Evolutionary conservation across 1,140 invertebrate genomes (phyloP).

Genomic region (Amphibalanus amphitrite): DNA sequence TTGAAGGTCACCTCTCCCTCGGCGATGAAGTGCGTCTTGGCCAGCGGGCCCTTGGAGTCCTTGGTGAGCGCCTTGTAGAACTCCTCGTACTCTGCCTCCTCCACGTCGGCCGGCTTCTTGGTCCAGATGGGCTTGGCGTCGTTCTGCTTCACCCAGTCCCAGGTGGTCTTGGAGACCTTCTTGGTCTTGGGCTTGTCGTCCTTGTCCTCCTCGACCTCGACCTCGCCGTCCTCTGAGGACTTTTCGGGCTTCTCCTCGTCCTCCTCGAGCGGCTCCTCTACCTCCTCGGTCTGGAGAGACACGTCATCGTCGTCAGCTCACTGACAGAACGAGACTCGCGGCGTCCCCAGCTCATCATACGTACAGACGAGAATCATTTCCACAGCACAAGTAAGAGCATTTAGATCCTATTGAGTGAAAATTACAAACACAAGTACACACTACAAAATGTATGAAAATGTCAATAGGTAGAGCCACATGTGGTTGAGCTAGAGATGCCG

Average conservation of each 20-base stretch:
- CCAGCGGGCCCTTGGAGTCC: constrained; percentile 66
- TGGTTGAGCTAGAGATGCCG: too few species aligned
- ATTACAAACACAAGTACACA: too few species aligned
- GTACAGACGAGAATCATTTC: too few species aligned
- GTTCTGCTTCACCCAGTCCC: constrained; percentile 96
- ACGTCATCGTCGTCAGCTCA: too few species aligned
- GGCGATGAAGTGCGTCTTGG: constrained; percentile 87
- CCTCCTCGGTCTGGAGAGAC: constrained; percentile 66
- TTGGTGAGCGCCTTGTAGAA: constrained; percentile 92
- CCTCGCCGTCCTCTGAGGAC: constrained; percentile 39
- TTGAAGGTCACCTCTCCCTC: constrained; percentile 99
- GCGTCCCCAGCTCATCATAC: too few species aligned
- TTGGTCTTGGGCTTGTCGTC: constrained; percentile 72
- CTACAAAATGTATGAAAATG: too few species aligned
- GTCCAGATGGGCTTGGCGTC: constrained; percentile 97
- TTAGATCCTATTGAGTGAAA: too few species aligned
- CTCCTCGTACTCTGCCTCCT: constrained; percentile 72
- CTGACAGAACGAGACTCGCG: too few species aligned
- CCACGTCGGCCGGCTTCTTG: constrained; percentile 42
- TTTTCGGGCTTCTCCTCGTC: constrained; percentile 27
- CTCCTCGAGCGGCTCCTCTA: constrained; percentile 56
- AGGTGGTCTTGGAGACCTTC: constrained; percentile 86
- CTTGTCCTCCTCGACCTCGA: constrained; percentile 43
- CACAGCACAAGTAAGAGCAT: too few species aligned
- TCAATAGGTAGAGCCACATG: too few species aligned